Evolutionary conservation across 2,113 vertebrate genomes (phyloP).

Genomic region (Gymnorhina tibicen): DNA sequence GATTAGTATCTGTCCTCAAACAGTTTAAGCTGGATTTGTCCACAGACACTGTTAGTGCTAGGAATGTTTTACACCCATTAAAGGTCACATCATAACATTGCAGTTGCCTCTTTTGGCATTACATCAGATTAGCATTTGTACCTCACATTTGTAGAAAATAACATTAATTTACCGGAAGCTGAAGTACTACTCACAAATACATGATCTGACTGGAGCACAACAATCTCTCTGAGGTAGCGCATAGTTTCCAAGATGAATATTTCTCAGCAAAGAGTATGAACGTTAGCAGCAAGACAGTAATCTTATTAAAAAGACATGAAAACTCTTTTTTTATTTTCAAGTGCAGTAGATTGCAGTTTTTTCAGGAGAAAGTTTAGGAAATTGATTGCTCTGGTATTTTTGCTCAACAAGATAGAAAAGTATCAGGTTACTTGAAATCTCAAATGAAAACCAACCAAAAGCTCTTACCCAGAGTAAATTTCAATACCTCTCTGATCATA

Average conservation of each 20-base stretch:
- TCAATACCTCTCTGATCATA: not conserved
- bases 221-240: not conserved
- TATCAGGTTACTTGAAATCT: not conserved
- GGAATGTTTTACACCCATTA: not conserved
- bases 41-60: not conserved
- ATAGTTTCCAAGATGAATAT: not conserved
- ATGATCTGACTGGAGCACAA: not conserved
- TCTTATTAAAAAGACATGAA: not conserved
- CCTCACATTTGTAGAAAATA: not conserved
- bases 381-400: not conserved
- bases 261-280: not conserved
- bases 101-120: not conserved
- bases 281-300: not conserved
- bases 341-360: not conserved
- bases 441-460: not conserved
- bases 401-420: not conserved
- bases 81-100: not conserved
- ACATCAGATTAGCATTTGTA: not conserved
- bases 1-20: not conserved
- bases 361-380: not conserved
- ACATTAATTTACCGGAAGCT: not conserved
- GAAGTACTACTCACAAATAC: not conserved
- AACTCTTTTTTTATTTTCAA: not conserved
- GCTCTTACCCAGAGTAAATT: not conserved
- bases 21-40: not conserved